Evolutionary conservation across 2,888 invertebrate genomes (phyloP), one percentile per base, ranked within the genome.

Genomic region (Masnerella sp.): DNA sequence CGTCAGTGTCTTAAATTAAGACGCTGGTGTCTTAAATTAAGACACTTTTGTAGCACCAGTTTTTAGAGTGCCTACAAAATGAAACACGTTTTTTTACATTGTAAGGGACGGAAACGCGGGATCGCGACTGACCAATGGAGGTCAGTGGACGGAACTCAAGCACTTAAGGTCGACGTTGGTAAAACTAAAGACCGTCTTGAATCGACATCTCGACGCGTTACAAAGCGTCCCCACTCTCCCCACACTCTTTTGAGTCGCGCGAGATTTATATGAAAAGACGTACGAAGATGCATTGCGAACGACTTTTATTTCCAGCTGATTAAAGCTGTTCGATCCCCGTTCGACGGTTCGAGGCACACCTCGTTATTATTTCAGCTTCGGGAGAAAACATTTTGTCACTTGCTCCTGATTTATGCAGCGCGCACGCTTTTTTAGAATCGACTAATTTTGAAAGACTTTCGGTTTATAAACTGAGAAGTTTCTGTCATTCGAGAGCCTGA

Each of bases 161-260:
- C 71, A 77, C 81, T 78, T 80, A 67, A 77, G 77, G 77, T 82
- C 74, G 82, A 74, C 79, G 77, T 75, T 76, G 79, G 80, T 70
- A 78, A 82, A 81, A 82, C 81, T 81, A 79, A 82, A 81, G 78
- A 76, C 78, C 77, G 69, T 75, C 78, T 77, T 70, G 68, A 56
- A 45, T 73, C 73, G 76, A 70, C 69, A 74, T 77, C 80, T 77
- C 81, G 74, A 68, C 72, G 77, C 77, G 79, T 80, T 79, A 77
- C 78, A 80, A 75, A 79, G 77, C 77, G 43, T 76, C 61, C 81
- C 82, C 81, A 80, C 79, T 69, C 75, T 20, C 49, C 17, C 5
- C 40, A 34, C 42, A 47, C 42, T 14, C 47, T 69, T 70, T 80
- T 78, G 59, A 76, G 72, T 70, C 77, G 64, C 77, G 74, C 73